phyloP scores from a whole-genome alignment of 2,888 invertebrate species.

The Nebria brevicollis region DNA sequence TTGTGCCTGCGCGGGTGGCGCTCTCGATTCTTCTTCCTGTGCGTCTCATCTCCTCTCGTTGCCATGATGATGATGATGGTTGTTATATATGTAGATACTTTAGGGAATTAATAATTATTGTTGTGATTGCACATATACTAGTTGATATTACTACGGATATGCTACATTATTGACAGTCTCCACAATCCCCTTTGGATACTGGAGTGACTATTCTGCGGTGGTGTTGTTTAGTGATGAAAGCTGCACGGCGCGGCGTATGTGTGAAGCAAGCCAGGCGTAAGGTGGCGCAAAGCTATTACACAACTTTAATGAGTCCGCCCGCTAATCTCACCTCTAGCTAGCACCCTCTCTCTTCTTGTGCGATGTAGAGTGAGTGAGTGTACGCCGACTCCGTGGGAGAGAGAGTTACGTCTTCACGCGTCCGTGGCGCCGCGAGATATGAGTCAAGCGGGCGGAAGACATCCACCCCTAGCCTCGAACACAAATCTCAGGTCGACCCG shows the following conservation, averaged over 20 bases:
- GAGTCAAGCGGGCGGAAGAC: conserved; percentile 15
- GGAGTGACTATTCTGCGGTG: neutral
- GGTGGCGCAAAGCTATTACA: conserved; percentile 62
- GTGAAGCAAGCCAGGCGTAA: conserved; percentile 56
- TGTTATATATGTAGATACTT: neutral
- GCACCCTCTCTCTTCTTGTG: conserved; percentile 49
- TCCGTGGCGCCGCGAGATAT: conserved; percentile 4
- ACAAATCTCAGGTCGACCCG: conserved; percentile 59
- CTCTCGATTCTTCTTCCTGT: neutral
- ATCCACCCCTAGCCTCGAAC: conserved; percentile 43
- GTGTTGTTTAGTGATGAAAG: conserved; percentile 53
- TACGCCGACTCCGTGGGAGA: conserved; percentile 7
- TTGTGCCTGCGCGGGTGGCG: conserved; percentile 48
- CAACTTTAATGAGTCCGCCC: conserved; percentile 62
- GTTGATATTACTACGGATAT: conserved; percentile 6
- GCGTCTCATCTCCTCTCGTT: neutral
- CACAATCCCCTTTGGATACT: neutral
- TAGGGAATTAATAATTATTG: conserved; percentile 8
- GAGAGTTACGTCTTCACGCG: conserved; percentile 26
- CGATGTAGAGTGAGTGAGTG: neutral
- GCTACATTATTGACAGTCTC: conserved; percentile 6
- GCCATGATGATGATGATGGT: neutral
- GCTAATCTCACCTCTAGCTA: conserved; percentile 57
- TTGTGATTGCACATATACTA: conserved; percentile 5
- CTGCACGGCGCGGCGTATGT: conserved; percentile 41